Evolutionary conservation across 2,888 invertebrate genomes (phyloP), one percentile per base, ranked within the genome.

Genomic region (Caenorhabditis sinica): DNA sequence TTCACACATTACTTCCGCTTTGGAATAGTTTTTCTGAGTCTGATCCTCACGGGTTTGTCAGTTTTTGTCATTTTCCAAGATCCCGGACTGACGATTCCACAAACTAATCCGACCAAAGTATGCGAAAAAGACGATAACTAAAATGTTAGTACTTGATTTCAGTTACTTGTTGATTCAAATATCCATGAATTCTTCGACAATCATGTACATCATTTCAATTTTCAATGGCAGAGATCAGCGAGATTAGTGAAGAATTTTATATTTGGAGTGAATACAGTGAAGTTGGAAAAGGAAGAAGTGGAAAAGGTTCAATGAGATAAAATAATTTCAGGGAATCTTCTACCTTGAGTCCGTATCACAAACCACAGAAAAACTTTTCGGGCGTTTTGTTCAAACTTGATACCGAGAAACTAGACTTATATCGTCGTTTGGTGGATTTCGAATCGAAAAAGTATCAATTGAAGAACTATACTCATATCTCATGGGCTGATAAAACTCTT

Each of bases 161-260:
- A 91, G 84, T 79, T 91, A 15, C 85, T 91, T 28, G 81, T 89
- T 15, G 85, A 85, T 15, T 86, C 87, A 11, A 87, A 89, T 71
- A 83, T 86, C 8, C 87, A 89, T 69, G 91, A 91, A 73, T 91
- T 80, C 82, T 91, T 83, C 76, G 91, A 91, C 66, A 88, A 90
- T 60, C 82, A 91, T 79, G 84, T 87, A 15, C 88, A 88, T 73
- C 65, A 63, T 15, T 88, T 86, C 74, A 83, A 88, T 56, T 85
- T 83, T 63, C 71, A 86, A 71, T 88, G 88, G 88, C 82, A 86
- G 65, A 66, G 88, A 76, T 79, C 85, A 4, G 76, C 79, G 17
- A 68, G 79, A 69, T 68, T 88, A 61, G 77, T 86, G n/a, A 83
- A 88, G 56, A 85, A 88, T 43, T 88, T 80, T 33, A 13, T 85